Evolutionary conservation across 1,140 invertebrate genomes (phyloP), one percentile per base, ranked within the genome.

Genomic region (Eupeodes corollae): DNA sequence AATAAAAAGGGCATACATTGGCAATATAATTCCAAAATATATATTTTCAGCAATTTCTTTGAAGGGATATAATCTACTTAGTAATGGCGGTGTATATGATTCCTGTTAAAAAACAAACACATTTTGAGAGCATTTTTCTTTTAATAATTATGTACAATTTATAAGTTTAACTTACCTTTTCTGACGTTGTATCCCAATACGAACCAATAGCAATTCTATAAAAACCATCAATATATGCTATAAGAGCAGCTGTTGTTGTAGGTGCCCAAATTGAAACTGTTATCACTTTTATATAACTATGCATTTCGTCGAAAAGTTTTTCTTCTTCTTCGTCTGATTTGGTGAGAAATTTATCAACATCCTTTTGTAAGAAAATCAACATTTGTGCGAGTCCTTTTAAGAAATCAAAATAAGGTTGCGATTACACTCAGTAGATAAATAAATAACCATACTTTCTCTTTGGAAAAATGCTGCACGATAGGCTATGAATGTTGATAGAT

Each of bases 51-150:
- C 55, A 1, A 63, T 38, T 33, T 63, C 58, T 14, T 53, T 44
- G 37, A 63, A 63, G 16, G 61, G 61, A 51, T 46, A 63, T 0
- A 63, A 48, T 39, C 56, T 55, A 6, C 59, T 61, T 0, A 63
- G 41, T n/a, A 63, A 34, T 8, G 63, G 61, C 0, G 61, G 51
- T 0, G 53, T 53, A 6, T 52, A 60, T 30, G 62, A 55, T 6
- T 59, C 59, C 0, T 44, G 44, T 0, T 19, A 30, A 30, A 61
- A 55, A 0, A 52, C 57, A 2, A 46, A 34, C 39, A 52, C 45
- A 47, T 63, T 60, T 19, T 63, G 61, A 0, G 63, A 60, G 0
- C 56, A 53, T 14, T 59, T 45, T 2, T 60, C 58, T 35, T 58
- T 13, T 30, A 58, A 63, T 5, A 57, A 15, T 9, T 53, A n/a